Evolutionary conservation across 1,140 invertebrate genomes (phyloP).

Genomic region (Camponotus pennsylvanicus): DNA sequence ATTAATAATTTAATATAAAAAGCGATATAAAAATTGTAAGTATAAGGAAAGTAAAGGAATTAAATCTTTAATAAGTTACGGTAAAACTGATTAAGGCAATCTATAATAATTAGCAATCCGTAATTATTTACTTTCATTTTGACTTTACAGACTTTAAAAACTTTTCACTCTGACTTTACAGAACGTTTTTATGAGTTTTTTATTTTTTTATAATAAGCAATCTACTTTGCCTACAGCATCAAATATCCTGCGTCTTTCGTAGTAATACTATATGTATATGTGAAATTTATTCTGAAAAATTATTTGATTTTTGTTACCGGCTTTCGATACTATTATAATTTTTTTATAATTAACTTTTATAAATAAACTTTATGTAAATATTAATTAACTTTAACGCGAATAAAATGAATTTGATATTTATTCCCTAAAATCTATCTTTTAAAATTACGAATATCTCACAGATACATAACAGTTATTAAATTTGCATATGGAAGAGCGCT

Average conservation of each 20-base stretch:
- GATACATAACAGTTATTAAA: not conserved
- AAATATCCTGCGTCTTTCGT: not conserved
- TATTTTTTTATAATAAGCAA: not conserved
- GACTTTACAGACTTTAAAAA: not conserved
- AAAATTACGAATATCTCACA: not conserved
- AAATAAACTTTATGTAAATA: not conserved
- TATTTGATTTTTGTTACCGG: not conserved
- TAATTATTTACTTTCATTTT: constrained; percentile 31
- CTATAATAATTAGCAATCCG: not conserved
- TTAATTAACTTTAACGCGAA: not conserved
- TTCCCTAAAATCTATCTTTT: no score
- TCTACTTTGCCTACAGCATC: not conserved
- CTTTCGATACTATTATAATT: not conserved
- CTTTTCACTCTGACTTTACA: constrained; percentile 3
- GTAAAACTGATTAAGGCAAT: not conserved
- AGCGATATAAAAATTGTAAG: not conserved
- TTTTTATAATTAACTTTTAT: constrained; percentile 11
- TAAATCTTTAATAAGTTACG: not conserved
- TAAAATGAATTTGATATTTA: not conserved
- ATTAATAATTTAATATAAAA: constrained; percentile 8
- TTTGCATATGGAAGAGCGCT: not conserved
- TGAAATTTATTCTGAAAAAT: not conserved
- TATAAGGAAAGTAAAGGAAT: not conserved
- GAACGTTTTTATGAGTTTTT: not conserved
- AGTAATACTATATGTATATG: not conserved